Evolutionary conservation across 1,140 invertebrate genomes (phyloP), one percentile per base, ranked within the genome.

Genomic region (Zeugodacus cucurbitae): DNA sequence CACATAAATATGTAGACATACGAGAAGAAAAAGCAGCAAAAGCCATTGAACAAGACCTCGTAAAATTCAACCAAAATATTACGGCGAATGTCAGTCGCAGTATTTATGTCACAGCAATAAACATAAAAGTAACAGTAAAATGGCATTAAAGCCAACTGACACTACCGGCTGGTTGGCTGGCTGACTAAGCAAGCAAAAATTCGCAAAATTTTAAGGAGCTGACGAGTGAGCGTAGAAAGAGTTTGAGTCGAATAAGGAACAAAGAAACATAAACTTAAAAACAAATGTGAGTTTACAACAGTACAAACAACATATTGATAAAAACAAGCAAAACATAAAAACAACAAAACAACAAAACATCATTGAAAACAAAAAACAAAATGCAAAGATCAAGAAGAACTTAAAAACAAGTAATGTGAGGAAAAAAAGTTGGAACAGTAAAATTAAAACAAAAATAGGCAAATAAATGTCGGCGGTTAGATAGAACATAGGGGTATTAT

Each of bases 41-140:
- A 59, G 5, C 0, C 7, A 22, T 3, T 41, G 34, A 26, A 74
- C 67, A 74, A 74, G n/a, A 14, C 62, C 7, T 14, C 8, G 48
- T 64, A 32, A 74, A 74, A 41, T 37, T 74, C 41, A 74, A 6
- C 74, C 74, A 78, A 78, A 74, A 78, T 59, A 78, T 78, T 78
- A 78, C 74, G 41, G 74, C 44, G 26, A 82, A 82, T 82, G 37
- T n/a, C 74, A 82, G 74, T 48, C 20, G 67, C 34, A 74, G 37
- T 34, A 74, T 74, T 74, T 41, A 74, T 74, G 67, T 41, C 37
- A 82, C 22, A 54, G 44, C 44, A 48, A 82, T 82, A 82, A 82
- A 82, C 41, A 78, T 78, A 78, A 78, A 78, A 78, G 70, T 78
- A 78, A 78, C 70, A 44, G 70, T 78, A 78, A 78, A 78, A 78